Evolutionary conservation across 2,888 invertebrate species (phyloP), one percentile per base, ranked within the genome.

Genomic region (Drosophila neotestacea): DNA sequence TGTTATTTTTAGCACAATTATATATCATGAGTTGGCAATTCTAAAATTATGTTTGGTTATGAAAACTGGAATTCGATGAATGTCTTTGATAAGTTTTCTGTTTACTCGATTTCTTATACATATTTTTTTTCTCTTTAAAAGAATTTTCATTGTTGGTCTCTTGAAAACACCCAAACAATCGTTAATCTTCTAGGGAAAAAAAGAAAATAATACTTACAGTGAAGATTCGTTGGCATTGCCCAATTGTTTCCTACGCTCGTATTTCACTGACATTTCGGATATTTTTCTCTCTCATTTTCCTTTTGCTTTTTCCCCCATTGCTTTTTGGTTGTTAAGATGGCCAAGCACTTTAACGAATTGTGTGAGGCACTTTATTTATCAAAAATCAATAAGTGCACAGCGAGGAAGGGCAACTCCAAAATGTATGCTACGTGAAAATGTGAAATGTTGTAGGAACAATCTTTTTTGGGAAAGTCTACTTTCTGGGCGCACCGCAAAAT

Each of bases 381-480:
- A 77, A 67, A 78, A 81, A 79, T 81, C 81, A 78, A 81, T 79
- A 79, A 65, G 67, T 73, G 67, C 69, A 63, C 70, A 60, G n/a
- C 5, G 39, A 13, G 34, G 9, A 42, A 16, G 10, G 30, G 10
- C 32, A 28, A 13, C 27, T 16, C n/a, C 10, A 28, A 59, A 58
- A 66, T 72, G 44, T 75, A 28, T 65, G 70, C 59, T 65, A 72
- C 68, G 70, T 79, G 55, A 78, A 80, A 68, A 72, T 77, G 70
- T 69, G 73, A 80, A 68, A 72, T 73, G 70, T 69, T 74, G 55
- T 68, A 47, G 56, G 50, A 44, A 51, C 58, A 79, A 58, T 67
- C 38, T 51, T 41, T 56, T 54, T 34, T 38, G 52, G 22, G 32
- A 39, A 27, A 59, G 58, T 64, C 64, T 63, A 59, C 67, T 61